Conservation (phyloP, 1,140 invertebrate genomes). For the Contarinia nasturtii region DNA sequence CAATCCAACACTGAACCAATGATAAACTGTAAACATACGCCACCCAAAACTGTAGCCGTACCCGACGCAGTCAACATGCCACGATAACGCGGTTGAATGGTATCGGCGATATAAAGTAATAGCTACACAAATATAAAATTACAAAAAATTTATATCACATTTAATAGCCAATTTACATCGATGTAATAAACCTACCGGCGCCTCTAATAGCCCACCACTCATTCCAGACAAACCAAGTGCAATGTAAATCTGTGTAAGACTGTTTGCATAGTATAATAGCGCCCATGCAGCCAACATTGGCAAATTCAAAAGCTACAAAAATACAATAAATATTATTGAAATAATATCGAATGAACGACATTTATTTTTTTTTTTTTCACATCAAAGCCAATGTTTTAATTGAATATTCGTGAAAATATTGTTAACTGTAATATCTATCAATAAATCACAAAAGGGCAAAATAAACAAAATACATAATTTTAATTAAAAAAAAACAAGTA, state of each 20-base stretch:
- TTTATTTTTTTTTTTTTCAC: no score
- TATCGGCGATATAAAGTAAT: conserved; percentile 9
- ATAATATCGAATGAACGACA: background rate
- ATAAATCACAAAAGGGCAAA: no score
- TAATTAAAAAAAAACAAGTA: no score
- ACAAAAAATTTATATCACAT: no score
- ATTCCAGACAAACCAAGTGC: conserved; percentile 49
- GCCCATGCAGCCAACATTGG: conserved; percentile 54
- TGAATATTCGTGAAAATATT: no score
- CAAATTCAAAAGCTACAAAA: conserved; percentile 30
- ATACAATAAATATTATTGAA: background rate
- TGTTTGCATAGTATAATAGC: conserved; percentile 39
- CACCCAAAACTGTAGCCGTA: conserved; percentile 47
- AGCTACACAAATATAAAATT: no score
- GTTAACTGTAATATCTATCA: no score
- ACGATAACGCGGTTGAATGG: conserved; percentile 52
- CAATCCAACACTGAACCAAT: conserved; percentile 46
- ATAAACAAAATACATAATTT: no score
- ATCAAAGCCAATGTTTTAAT: no score
- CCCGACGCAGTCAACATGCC: conserved; percentile 55
- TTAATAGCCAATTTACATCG: no score
- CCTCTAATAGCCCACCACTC: conserved; percentile 52
- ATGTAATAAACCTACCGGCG: conserved; percentile 35
- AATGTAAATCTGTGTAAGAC: conserved; percentile 37
- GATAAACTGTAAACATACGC: conserved; percentile 46